Base-by-base conservation (phyloP, 2,113 vertebrate genomes). In the Galeopterus variegatus region DNA sequence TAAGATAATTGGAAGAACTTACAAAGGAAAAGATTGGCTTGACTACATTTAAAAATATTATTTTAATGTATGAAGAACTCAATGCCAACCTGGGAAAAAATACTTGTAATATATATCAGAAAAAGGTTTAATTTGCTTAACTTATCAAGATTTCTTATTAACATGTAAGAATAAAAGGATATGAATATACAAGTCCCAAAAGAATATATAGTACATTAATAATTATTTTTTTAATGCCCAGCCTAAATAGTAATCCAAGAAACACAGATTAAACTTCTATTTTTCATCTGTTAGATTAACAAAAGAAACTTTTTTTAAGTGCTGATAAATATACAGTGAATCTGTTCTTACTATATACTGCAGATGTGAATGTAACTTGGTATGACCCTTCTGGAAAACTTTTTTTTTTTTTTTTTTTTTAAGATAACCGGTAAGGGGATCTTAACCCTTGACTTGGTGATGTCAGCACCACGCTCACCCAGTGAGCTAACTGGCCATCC, bases 191-290 rank as follows among this genome's bases (percentile, higher is more conserved):
- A 50, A 41, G 5, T 75, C 33, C 45, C 45, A n/a, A 89, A 73
- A 84, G 52, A 84, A 76, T 41, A 77, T 60, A 54, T 12, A 89
- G 64, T 88, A 45, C 4, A 11, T 33, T 50, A 58, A 24, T 48
- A 69, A 36, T 73, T 82, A 1, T 62, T 67, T 76, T 64, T 84
- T 76, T 41, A 79, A 81, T 45, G n/a, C 12, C 36, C 26, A 70
- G n/a, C 23, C 48, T 88, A n/a, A 62, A 2, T 82, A 75, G 17
- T 70, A 67, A 52, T 92, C 62, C 73, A 86, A 96, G 65, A 93
- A 95, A 92, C 90, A 45, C 58, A 97, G 65, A 67, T 92, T 84
- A 54, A 79, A 50, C 50, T 90, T 77, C 48, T 62, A 3, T 88
- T 88, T 95, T 94, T 33, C 48, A 82, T 52, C 17, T 90, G 58